Percentiles rank a stretch among this genome's conserved stretches.
phyloP scores from a whole-genome alignment of 2,113 vertebrate species.

The Cyanoramphus novaezelandiae region DNA sequence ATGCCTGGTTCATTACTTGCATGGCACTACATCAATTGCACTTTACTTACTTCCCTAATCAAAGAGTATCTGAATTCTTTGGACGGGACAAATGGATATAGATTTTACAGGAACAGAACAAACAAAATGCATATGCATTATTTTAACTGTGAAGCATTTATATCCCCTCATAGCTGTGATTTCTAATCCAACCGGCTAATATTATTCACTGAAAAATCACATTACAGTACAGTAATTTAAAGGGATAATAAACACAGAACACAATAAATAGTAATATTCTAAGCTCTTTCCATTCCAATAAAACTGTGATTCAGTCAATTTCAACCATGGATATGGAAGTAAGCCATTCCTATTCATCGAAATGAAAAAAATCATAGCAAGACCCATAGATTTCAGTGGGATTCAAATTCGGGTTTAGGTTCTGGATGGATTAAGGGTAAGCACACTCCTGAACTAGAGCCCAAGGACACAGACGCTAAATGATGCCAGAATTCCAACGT shows the following conservation, averaged over 20 bases:
- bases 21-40: conserved; percentile 53
- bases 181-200: conserved; percentile 42
- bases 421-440: conserved; percentile 1
- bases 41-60: conserved; percentile 62
- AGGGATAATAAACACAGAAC: conserved; percentile 45
- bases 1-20: conserved; percentile 30
- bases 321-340: not conserved
- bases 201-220: conserved; percentile 43
- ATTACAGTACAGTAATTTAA: conserved; percentile 27
- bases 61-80: conserved; percentile 53
- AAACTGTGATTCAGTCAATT: conserved; percentile 18
- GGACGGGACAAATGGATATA: conserved; percentile 52
- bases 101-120: conserved; percentile 59
- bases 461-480: not conserved
- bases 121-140: conserved; percentile 51
- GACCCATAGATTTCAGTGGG: not conserved
- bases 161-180: conserved; percentile 28
- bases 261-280: conserved; percentile 1
- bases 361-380: not conserved
- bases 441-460: not conserved
- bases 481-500: not conserved
- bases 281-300: not conserved
- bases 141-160: conserved; percentile 51
- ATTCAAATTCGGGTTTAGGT: not conserved
- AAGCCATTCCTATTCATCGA: not conserved